These are phyloP conservation scores for Periplaneta americana DNA, from an alignment of 1,140 invertebrate genomes.

Conservation along the genomic window DNA sequence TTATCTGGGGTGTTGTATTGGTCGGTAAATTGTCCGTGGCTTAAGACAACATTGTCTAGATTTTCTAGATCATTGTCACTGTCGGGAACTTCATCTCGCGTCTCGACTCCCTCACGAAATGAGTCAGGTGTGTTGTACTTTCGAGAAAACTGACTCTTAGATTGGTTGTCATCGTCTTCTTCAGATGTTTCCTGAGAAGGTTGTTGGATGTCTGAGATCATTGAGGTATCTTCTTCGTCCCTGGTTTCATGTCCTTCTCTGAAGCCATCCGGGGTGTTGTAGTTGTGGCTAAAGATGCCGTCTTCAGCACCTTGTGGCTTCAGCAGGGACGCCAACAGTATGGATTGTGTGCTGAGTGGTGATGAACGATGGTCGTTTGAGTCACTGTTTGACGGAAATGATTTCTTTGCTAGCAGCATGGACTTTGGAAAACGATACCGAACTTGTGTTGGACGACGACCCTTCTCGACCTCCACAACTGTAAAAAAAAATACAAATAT, in stretches of 20 bases:
- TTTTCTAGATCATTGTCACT: too few species aligned
- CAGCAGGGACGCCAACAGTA: neutral
- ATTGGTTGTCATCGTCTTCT: neutral
- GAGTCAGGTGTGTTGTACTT: slow-evolving; percentile 44
- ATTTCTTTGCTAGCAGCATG: neutral
- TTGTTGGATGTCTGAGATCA: neutral
- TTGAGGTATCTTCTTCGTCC: slow-evolving; percentile 21
- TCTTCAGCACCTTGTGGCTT: neutral
- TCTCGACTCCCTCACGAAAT: slow-evolving; percentile 43
- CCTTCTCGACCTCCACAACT: neutral
- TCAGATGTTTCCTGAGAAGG: neutral
- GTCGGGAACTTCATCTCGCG: slow-evolving; percentile 27
- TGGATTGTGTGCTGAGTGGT: neutral
- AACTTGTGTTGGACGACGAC: slow-evolving; percentile 1
- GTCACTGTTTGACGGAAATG: neutral
- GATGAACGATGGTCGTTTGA: neutral
- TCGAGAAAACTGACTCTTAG: neutral
- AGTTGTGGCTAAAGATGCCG: slow-evolving; percentile 32
- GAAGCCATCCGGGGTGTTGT: slow-evolving; percentile 46
- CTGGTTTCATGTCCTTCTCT: slow-evolving; percentile 41
- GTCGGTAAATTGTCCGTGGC: neutral
- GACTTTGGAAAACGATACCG: neutral
- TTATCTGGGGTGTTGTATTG: neutral
- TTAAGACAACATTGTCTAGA: neutral
- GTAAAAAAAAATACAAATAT: too few species aligned